These are phyloP conservation scores for Falcunculus frontatus DNA, from an alignment of 2,113 vertebrate species.

Conservation along the genomic window DNA sequence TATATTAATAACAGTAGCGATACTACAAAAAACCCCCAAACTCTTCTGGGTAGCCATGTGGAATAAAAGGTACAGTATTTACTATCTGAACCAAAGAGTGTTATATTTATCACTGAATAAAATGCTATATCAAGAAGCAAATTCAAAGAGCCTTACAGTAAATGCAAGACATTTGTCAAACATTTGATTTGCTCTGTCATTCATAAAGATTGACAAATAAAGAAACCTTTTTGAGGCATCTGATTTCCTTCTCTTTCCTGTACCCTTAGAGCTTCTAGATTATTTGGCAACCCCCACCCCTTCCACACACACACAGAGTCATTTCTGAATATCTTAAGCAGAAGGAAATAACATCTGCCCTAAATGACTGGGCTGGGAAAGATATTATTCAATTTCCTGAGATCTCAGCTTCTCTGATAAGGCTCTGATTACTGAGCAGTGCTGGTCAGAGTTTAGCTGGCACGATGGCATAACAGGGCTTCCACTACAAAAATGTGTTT, in stretches of 20 bases:
- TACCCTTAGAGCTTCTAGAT: not conserved
- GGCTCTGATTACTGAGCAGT: not conserved
- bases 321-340: not conserved
- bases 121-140: not conserved
- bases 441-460: not conserved
- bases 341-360: not conserved
- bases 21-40: not conserved
- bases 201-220: not conserved
- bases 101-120: not conserved
- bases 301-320: accelerated
- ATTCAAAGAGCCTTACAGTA: not conserved
- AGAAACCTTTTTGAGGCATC: not conserved
- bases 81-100: not conserved
- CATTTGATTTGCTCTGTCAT: not conserved
- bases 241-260: not conserved
- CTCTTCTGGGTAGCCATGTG: not conserved
- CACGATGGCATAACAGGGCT: not conserved
- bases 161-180: not conserved
- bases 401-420: not conserved
- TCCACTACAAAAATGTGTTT: not conserved
- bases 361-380: not conserved
- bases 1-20: not conserved
- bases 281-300: not conserved
- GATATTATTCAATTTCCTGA: not conserved
- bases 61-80: not conserved